Percentiles rank a stretch among this genome's conserved stretches.
These are phyloP conservation scores for Itoplectis maculator DNA, from an alignment of 2,888 invertebrate species.

Conservation along the genomic window DNA sequence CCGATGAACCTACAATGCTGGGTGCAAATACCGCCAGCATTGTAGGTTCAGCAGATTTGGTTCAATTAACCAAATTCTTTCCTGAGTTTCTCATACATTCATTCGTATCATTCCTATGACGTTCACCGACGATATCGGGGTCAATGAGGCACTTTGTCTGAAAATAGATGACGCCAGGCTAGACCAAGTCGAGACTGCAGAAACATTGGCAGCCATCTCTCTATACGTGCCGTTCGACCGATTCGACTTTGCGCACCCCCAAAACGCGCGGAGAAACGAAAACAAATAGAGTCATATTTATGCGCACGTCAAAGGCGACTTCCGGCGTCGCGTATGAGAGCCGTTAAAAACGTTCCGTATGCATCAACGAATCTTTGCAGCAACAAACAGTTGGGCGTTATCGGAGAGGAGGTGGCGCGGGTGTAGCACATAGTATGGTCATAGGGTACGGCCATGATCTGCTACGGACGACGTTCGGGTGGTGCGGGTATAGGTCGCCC, in stretches of 20 bases:
- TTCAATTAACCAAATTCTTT: not conserved
- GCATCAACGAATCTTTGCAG: conserved; percentile 57
- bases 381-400: conserved; percentile 62
- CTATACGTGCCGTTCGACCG: conserved; percentile 13
- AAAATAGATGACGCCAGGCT: not conserved
- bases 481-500: conserved; percentile 40
- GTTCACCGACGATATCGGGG: not conserved
- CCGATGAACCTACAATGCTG: not conserved
- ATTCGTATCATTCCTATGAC: not conserved
- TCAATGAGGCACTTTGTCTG: not conserved
- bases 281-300: conserved; percentile 66
- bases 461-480: not conserved
- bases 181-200: not conserved
- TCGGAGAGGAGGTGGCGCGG: conserved; percentile 15
- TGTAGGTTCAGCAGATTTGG: no score
- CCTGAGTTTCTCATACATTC: no score
- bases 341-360: conserved; percentile 25
- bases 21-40: not conserved
- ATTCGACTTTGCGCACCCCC: conserved; percentile 31
- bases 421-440: conserved; percentile 3
- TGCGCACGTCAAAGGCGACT: conserved; percentile 33
- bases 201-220: not conserved
- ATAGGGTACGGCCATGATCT: conserved; percentile 17
- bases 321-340: conserved; percentile 19
- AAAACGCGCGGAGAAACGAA: conserved; percentile 60